A percentile compares a stretch with the other conserved stretches of the same genome.
Evolutionary conservation across 2,797 vertebrate species (phyloP).

Genomic region (Gephyroberyx darwinii): DNA sequence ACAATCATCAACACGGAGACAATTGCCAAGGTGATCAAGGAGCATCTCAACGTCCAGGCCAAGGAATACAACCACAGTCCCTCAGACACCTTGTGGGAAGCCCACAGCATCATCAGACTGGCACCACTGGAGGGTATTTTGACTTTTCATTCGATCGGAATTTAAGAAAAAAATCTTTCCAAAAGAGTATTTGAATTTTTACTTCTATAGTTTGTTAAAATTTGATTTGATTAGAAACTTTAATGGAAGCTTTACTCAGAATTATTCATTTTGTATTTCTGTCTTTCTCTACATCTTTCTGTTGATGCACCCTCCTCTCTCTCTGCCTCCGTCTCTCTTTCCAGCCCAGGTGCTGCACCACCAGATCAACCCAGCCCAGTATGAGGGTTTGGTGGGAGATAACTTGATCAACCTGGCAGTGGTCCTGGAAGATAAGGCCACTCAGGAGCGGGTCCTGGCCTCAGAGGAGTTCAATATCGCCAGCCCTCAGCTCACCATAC

Average conservation of each 20-base stretch:
- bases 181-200: not conserved
- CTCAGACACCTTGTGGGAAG: slow-evolving; percentile 83
- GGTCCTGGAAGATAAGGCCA: slow-evolving; percentile 76
- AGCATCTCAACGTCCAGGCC: slow-evolving; percentile 86
- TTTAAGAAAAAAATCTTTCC: not conserved
- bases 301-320: not conserved
- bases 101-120: slow-evolving; percentile 70
- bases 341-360: slow-evolving; percentile 70
- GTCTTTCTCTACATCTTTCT: not conserved
- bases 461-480: slow-evolving; percentile 80
- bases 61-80: slow-evolving; percentile 84
- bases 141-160: not conserved
- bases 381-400: slow-evolving; percentile 66
- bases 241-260: not conserved
- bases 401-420: slow-evolving; percentile 81
- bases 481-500: slow-evolving; percentile 68
- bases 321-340: slow-evolving; percentile 4
- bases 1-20: slow-evolving; percentile 79
- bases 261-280: not conserved
- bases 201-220: too few relatives aligned
- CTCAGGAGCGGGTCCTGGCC: slow-evolving; percentile 65
- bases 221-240: not conserved
- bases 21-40: slow-evolving; percentile 76
- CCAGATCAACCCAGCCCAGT: slow-evolving; percentile 72
- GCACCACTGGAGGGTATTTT: slow-evolving; percentile 84